Base-by-base conservation (phyloP, 2,888 invertebrate species). In the Drosophila parthenogenetica region DNA sequence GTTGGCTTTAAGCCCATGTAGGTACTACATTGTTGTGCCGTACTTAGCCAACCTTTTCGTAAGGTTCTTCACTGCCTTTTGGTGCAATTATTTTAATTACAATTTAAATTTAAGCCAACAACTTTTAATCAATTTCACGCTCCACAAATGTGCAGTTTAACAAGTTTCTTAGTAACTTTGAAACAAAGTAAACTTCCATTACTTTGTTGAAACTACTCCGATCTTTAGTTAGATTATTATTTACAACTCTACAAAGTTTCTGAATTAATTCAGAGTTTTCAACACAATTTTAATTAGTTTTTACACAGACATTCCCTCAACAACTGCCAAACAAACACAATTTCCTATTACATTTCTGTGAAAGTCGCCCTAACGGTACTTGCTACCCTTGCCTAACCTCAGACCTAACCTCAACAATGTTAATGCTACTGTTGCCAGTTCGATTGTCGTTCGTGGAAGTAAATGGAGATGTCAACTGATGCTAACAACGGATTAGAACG, bases 391-490 rank as follows among this genome's bases (percentile, higher is more conserved):
- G 17, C 59, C 19, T 35, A 63, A 57, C 45, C 55, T 45, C 43
- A 61, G 37, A 57, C 49, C 49, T 49, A 63, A 63, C 54, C 61
- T 61, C 51, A 67, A 49, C 53, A 54, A 37, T 32, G 39, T 50
- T 35, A 57, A 61, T 54, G 74, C 78, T 71, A 77, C 75, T 64
- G 75, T 69, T 51, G 67, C 29, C 67, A 58, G 40, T 59, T 68
- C 62, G 53, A 68, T 77, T 69, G 73, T 76, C 59, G 58, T 83
- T 80, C 80, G 80, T 78, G 69, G 83, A 82, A 82, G 82, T 66
- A 82, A 84, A 79, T 81, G 69, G 74, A 79, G 90, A 79, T 87
- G 84, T 81, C 79, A 79, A 87, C 45, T 58, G 75, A 69, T 79
- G 63, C 65, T 61, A 62, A 72, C 78, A 78, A 53, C 71, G 77